Evolutionary conservation across 2,113 vertebrate genomes (phyloP).

Genomic region (Paedocypris sp.): DNA sequence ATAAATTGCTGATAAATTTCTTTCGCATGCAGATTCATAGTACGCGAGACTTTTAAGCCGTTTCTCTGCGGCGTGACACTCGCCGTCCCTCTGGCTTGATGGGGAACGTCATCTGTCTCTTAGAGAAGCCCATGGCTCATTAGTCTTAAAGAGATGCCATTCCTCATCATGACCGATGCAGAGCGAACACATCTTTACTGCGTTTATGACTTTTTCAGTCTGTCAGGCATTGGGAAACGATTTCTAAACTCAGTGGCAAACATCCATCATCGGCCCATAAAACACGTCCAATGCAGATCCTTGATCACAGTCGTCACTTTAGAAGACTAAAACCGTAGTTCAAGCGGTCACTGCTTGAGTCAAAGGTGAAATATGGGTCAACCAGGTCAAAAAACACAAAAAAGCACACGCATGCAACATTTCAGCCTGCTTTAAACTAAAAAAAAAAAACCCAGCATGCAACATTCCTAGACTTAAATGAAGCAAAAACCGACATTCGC

Average conservation of each 20-base stretch:
- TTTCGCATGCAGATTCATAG: neutral
- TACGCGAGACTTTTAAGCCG: neutral
- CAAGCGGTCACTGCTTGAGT: too few relatives aligned
- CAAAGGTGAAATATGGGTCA: too few relatives aligned
- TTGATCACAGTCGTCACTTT: neutral
- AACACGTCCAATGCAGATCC: too few relatives aligned
- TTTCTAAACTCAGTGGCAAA: neutral
- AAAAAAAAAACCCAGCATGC: too few relatives aligned
- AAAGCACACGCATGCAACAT: slow-evolving; percentile 20
- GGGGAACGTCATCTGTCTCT: neutral
- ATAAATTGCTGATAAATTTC: too few relatives aligned
- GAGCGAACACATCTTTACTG: neutral
- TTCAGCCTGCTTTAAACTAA: neutral
- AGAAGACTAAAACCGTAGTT: too few relatives aligned
- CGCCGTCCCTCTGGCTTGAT: neutral
- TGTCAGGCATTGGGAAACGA: neutral
- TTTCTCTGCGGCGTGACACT: neutral
- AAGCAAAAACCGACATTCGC: neutral
- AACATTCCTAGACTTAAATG: neutral
- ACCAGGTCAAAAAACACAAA: too few relatives aligned
- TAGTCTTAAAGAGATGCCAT: neutral
- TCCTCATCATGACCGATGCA: neutral
- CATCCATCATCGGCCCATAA: neutral
- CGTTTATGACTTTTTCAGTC: slow-evolving; percentile 7
- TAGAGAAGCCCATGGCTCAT: neutral